Base-by-base conservation (phyloP, 2,888 invertebrate species). In the Carpatolechia fugitivella region DNA sequence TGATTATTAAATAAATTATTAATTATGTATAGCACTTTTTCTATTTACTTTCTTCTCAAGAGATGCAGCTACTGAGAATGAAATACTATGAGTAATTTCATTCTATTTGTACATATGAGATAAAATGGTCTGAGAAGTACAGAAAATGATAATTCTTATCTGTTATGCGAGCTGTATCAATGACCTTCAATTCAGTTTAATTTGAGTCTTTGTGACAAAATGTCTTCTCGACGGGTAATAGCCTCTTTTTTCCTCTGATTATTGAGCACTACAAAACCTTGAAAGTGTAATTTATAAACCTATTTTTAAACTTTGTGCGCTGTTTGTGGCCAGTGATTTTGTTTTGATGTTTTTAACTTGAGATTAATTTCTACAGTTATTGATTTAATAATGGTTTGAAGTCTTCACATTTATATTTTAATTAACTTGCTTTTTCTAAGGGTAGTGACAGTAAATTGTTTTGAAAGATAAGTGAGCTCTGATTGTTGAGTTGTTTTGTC, bases 151-250 rank as follows among this genome's bases (percentile, higher is more conserved):
- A 67, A 51, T 6, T 68, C 75, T 85, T 89, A 89, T 90, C 89
- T 76, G 64, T 78, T 81, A 82, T 74, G 82, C 83, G 77, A 79
- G 74, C 61, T 61, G 56, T 60, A 64, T 64, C 70, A 71, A 74
- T 79, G 72, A 68, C 70, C 65, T 72, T 75, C 76, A 78, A 76
- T 75, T 85, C 76, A 90, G 87, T 89, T 70, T 69, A 72, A 74
- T 78, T 80, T 67, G 66, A 76, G 76, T 76, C 78, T 77, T 75
- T 72, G 68, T 72, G 67, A 72, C 81, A 87, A 78, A 76, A 90
- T 89, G 89, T 74, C 81, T 72, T 68, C 72, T 62, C 82, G 80
- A 68, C 81, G 89, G 89, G 89, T 90, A 89, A 86, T 62, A 65
- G 60, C 57, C 52, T 55, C 52, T 48, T 63, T 63, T 68, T 47